Base-by-base conservation (phyloP, 2,888 invertebrate genomes). In the Oxycera nigricornis region DNA sequence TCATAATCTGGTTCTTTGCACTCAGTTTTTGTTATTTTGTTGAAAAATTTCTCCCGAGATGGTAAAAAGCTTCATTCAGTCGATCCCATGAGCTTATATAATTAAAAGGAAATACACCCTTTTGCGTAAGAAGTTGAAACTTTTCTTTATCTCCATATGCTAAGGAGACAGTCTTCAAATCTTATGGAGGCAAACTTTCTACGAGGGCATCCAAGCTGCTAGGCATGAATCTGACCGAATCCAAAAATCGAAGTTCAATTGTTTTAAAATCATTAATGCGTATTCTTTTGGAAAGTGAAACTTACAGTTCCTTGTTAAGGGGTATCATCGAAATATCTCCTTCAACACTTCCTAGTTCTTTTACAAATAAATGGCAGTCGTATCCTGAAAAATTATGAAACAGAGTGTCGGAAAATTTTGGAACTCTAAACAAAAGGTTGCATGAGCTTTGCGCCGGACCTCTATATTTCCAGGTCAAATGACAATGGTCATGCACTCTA, bases 41-140 rank as follows among this genome's bases (percentile, higher is more conserved):
- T 35, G 11, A 35, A 35, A 35, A 35, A 35, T 35, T 35, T 35
- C 35, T 11, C 35, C 35, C 35, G 35, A 35, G 35, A 35, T 7
- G 35, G 35, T 35, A 35, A 35, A 11, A 35, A 35, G 11, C 35
- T 35, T 35, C 6, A 35, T 35, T 35, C 35, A 35, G 35, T 35
- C 35, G 35, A 35, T 35, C 35, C 35, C 35, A 35, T 35, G 35
- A 35, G 35, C 11, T 35, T 6, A 35, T 35, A 35, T 35, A 35
- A 35, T 35, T 11, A 35, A 7, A 35, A 35, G 35, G 35, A 35
- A 82, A 81, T 20, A 82, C 77, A 0, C 81, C 81, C 75, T 81
- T 81, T 28, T 79, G 74, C 1, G 39, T 78, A 4, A 81, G 57
- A 17, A 79, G 73, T 2, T 75, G 24, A 22, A 80, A 78, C 68